A percentile compares a stretch with the other conserved stretches of the same genome.
Evolutionary conservation across 2,797 vertebrate species (phyloP).

Genomic region (Vultur gryphus): DNA sequence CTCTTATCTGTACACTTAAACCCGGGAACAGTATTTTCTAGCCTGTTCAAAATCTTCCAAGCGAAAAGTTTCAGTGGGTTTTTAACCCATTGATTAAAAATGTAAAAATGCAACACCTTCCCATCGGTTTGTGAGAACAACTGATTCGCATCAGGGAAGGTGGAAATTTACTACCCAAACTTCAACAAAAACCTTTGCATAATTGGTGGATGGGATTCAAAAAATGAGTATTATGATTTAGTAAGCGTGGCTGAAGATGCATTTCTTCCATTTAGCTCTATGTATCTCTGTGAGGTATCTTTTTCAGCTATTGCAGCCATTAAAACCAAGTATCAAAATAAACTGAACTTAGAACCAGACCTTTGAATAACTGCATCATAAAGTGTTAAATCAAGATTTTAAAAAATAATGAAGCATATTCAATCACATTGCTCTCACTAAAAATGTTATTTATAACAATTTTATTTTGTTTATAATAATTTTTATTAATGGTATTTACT

Average conservation of each 20-base stretch:
- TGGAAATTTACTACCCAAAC: background rate
- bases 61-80: background rate
- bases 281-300: background rate
- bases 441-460: background rate
- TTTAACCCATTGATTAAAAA: background rate
- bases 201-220: background rate
- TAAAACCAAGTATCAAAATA: background rate
- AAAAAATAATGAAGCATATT: background rate
- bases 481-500: background rate
- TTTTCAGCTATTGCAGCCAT: background rate
- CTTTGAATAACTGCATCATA: background rate
- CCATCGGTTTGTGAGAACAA: background rate
- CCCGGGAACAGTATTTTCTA: background rate
- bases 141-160: background rate
- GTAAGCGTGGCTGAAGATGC: background rate
- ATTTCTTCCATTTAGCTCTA: background rate
- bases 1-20: background rate
- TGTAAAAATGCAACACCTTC: background rate
- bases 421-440: background rate
- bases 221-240: background rate
- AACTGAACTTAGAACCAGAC: background rate
- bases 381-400: background rate
- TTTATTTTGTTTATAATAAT: no score
- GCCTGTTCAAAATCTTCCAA: background rate
- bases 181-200: background rate